Conservation (phyloP, 2,888 invertebrate genomes). For the Melangyna quadrimaculata region DNA sequence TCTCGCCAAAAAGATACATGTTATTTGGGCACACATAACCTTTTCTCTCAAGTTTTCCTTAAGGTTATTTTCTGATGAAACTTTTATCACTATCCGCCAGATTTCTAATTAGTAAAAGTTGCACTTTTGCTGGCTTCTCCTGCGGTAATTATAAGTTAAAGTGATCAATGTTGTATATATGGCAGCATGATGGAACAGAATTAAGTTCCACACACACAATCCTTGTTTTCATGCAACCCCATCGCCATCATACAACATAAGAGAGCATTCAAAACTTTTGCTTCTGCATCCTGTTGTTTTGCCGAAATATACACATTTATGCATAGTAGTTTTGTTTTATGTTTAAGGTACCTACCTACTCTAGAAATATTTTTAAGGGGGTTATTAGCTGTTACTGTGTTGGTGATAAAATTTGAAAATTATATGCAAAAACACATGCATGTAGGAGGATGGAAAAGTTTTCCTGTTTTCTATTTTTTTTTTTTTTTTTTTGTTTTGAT, state of each 20-base stretch:
- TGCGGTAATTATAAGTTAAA: slow-evolving; percentile 68
- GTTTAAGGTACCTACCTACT: not conserved
- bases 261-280: slow-evolving; percentile 44
- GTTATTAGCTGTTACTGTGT: not conserved
- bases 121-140: slow-evolving; percentile 52
- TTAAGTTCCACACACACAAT: slow-evolving; percentile 54
- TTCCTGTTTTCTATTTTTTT: not conserved
- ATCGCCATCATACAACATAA: too few species aligned
- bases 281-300: slow-evolving; percentile 10
- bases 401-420: slow-evolving; percentile 46
- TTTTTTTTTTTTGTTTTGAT: not conserved
- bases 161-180: slow-evolving; percentile 52
- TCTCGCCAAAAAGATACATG: not conserved
- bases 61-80: slow-evolving; percentile 41
- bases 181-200: slow-evolving; percentile 44
- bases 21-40: not conserved
- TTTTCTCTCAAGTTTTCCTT: not conserved
- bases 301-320: too few species aligned
- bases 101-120: slow-evolving; percentile 68
- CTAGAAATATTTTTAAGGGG: not conserved
- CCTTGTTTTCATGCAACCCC: slow-evolving; percentile 40
- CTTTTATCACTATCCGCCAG: slow-evolving; percentile 65
- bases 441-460: slow-evolving; percentile 22
- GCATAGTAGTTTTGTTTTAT: slow-evolving; percentile 27
- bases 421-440: slow-evolving; percentile 55